These are phyloP conservation scores for Psettodes erumei DNA, from an alignment of 2,113 vertebrate genomes.

Conservation along the genomic window DNA sequence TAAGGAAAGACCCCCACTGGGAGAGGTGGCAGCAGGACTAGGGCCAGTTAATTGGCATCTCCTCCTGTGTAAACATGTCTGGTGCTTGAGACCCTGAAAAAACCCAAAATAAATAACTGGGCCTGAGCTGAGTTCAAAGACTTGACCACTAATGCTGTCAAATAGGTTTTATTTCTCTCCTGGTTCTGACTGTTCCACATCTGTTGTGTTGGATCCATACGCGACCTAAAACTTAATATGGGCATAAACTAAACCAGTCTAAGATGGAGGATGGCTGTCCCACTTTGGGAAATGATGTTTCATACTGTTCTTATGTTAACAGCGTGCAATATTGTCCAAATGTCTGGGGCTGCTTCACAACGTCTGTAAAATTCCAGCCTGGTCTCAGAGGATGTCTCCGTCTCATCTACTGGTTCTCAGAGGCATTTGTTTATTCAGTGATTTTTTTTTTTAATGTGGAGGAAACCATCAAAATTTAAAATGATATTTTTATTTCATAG, in stretches of 20 bases:
- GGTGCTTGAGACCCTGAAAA: slow-evolving; percentile 1
- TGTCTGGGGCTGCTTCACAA: not conserved
- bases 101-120: not conserved
- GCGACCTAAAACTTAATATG: not conserved
- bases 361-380: not conserved
- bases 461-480: not conserved
- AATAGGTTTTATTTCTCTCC: not conserved
- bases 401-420: not conserved
- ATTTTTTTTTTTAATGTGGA: not conserved
- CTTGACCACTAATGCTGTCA: not conserved
- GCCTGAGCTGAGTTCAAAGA: not conserved
- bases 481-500: not conserved
- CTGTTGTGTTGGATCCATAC: not conserved
- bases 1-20: slow-evolving; percentile 75
- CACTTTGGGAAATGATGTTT: not conserved
- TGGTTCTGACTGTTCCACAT: not conserved
- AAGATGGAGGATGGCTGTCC: not conserved
- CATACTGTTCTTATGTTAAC: slow-evolving; percentile 2
- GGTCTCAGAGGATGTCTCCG: not conserved
- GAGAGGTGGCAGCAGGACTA: slow-evolving; percentile 59
- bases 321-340: not conserved
- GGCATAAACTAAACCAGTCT: not conserved
- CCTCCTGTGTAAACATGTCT: slow-evolving; percentile 63
- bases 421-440: not conserved
- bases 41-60: slow-evolving; percentile 60